Evolutionary conservation across 2,113 vertebrate species (phyloP).

Genomic region (Electrona antarctica): DNA sequence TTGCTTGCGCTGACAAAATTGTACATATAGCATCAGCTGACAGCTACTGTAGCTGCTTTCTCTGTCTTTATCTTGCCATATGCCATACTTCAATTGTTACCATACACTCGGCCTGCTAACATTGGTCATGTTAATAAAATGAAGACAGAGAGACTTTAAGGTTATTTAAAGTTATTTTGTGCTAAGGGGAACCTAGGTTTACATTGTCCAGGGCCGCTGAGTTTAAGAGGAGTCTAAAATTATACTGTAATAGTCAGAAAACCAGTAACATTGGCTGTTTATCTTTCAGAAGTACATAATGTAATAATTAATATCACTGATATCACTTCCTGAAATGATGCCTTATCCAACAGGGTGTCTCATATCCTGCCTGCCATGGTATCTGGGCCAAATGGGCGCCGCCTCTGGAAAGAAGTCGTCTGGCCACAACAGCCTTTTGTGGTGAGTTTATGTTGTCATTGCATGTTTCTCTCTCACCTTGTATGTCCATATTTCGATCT

Average conservation of each 20-base stretch:
- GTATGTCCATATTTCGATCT: too few species aligned
- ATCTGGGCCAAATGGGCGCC: slow-evolving; percentile 92
- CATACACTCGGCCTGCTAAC: not conserved
- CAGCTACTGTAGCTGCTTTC: not conserved
- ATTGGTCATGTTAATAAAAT: not conserved
- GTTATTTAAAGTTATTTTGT: too few species aligned
- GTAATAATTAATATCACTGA: not conserved
- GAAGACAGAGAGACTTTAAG: too few species aligned
- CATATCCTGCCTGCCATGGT: slow-evolving; percentile 92
- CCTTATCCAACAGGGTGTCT: slow-evolving; percentile 82
- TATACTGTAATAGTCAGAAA: too few species aligned
- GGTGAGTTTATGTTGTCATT: slow-evolving; percentile 67
- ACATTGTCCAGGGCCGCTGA: too few species aligned
- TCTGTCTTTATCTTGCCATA: not conserved
- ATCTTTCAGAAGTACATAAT: not conserved
- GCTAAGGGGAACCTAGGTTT: too few species aligned
- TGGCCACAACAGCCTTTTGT: slow-evolving; percentile 87
- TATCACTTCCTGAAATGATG: slow-evolving; percentile 1
- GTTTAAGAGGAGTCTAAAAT: too few species aligned
- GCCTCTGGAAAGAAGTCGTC: slow-evolving; percentile 84
- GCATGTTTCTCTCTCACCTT: too few species aligned
- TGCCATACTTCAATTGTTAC: not conserved
- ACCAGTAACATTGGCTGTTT: not conserved
- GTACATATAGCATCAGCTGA: not conserved
- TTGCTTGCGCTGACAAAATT: not conserved